Percentiles rank a stretch among this genome's conserved stretches.
phyloP scores from a whole-genome alignment of 2,797 vertebrate species.

The Acipenser ruthenus region DNA sequence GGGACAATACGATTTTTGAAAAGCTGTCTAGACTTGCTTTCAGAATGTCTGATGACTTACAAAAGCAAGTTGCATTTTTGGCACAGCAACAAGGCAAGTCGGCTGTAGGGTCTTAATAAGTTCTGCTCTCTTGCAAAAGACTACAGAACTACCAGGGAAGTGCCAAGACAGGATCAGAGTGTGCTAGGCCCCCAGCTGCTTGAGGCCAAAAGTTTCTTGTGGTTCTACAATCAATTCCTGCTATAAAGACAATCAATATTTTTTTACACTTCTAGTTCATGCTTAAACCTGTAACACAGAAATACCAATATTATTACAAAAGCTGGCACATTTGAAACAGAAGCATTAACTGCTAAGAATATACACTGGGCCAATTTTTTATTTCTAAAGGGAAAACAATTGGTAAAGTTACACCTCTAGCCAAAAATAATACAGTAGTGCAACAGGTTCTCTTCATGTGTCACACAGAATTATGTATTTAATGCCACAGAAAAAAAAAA shows the following conservation, averaged over 20 bases:
- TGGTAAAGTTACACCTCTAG: too few relatives aligned
- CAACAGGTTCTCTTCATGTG: too few relatives aligned
- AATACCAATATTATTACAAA: conserved; percentile 12
- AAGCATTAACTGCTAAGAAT: too few relatives aligned
- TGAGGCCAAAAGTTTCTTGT: conserved; percentile 16
- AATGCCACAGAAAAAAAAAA: too few relatives aligned
- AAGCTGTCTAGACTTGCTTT: conserved; percentile 71
- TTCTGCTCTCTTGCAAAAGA: conserved; percentile 38
- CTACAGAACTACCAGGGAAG: conserved; percentile 17
- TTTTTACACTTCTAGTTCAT: conserved; percentile 10
- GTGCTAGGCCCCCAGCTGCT: conserved; percentile 9
- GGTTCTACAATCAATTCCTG: conserved; percentile 18
- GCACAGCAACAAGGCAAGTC: conserved; percentile 51
- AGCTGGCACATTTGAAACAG: background rate
- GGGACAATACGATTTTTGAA: conserved; percentile 53
- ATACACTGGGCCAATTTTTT: too few relatives aligned
- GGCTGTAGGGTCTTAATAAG: conserved; percentile 62
- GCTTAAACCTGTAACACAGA: conserved; percentile 15
- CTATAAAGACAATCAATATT: conserved; percentile 17
- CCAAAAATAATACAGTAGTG: too few relatives aligned
- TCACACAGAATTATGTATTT: too few relatives aligned
- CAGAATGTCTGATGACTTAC: conserved; percentile 70
- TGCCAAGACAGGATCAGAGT: conserved; percentile 28
- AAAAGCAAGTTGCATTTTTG: conserved; percentile 66
- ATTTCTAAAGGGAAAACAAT: too few relatives aligned